These are phyloP conservation scores for Euphydryas editha DNA, from an alignment of 2,888 invertebrate genomes.

Conservation along the genomic window DNA sequence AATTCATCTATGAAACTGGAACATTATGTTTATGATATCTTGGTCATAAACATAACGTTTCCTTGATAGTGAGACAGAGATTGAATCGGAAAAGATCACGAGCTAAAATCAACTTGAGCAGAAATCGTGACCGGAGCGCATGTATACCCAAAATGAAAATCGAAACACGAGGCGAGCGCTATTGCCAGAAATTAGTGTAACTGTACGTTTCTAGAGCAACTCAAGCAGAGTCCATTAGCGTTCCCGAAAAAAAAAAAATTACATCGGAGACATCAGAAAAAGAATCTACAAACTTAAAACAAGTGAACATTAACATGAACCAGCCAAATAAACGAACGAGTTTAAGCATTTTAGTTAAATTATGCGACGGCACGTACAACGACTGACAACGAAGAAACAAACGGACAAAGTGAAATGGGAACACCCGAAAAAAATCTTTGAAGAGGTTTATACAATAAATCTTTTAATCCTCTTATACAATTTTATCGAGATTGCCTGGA, in stretches of 20 bases:
- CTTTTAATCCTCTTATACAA: conserved; percentile 80
- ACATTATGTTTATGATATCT: conserved; percentile 8
- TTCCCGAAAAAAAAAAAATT: conserved; percentile 38
- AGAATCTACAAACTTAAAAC: conserved; percentile 46
- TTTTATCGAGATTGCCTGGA: conserved; percentile 76
- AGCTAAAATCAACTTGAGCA: conserved; percentile 37
- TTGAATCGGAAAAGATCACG: conserved; percentile 39
- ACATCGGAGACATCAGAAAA: conserved; percentile 44
- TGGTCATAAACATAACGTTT: background rate
- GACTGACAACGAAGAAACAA: conserved; percentile 62
- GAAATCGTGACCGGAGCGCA: conserved; percentile 36
- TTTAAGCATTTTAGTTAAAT: conserved; percentile 56
- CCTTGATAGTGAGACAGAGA: conserved; percentile 19
- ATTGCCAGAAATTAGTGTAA: conserved; percentile 42
- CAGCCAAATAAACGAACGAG: conserved; percentile 60
- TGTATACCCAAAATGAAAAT: conserved; percentile 36
- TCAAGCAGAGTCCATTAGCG: conserved; percentile 41
- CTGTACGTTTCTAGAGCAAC: conserved; percentile 31
- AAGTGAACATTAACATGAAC: conserved; percentile 63
- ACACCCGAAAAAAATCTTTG: conserved; percentile 74
- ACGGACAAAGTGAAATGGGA: conserved; percentile 72
- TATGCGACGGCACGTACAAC: conserved; percentile 64
- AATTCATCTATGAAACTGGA: conserved; percentile 3
- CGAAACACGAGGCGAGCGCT: conserved; percentile 37
- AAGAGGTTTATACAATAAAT: conserved; percentile 77